Percentiles rank a stretch among this genome's conserved stretches.
Conservation (phyloP, 1,140 invertebrate species). For the Zaprionus ornatus region DNA sequence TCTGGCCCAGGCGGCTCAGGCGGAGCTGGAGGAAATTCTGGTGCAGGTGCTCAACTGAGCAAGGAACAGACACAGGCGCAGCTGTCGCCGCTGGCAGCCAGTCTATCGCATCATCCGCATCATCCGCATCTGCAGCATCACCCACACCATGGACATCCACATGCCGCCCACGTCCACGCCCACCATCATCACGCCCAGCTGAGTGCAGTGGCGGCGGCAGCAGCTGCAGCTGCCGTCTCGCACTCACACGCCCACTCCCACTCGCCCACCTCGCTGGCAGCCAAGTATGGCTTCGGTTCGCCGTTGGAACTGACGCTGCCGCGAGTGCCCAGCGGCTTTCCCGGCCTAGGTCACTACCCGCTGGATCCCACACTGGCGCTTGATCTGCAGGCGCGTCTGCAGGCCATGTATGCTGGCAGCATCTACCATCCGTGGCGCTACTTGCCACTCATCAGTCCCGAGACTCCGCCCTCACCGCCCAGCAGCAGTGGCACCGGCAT, state of each 20-base stretch:
- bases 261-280: slow-evolving; percentile 55
- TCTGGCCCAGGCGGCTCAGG: slow-evolving; percentile 20
- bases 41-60: slow-evolving; percentile 25
- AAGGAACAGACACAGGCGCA: slow-evolving; percentile 49
- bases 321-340: slow-evolving; percentile 66
- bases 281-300: slow-evolving; percentile 75
- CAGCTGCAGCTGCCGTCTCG: slow-evolving; percentile 37
- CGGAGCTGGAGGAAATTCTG: slow-evolving; percentile 1
- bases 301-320: slow-evolving; percentile 76
- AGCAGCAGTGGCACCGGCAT: slow-evolving; percentile 78
- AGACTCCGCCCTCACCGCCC: slow-evolving; percentile 79
- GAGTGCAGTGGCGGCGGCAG: slow-evolving; percentile 58
- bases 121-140: slow-evolving; percentile 52
- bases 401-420: slow-evolving; percentile 79
- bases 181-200: slow-evolving; percentile 71
- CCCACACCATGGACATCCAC: slow-evolving; percentile 49
- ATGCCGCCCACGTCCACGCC: slow-evolving; percentile 51
- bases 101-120: slow-evolving; percentile 48
- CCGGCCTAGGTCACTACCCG: slow-evolving; percentile 75
- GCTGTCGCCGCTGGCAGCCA: slow-evolving; percentile 47
- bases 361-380: slow-evolving; percentile 80
- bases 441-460: slow-evolving; percentile 76
- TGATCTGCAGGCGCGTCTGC: slow-evolving; percentile 80
- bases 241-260: slow-evolving; percentile 43
- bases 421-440: slow-evolving; percentile 83